A percentile compares a stretch with the other conserved stretches of the same genome.
Evolutionary conservation across 2,797 vertebrate genomes (phyloP).

Genomic region (Hippoglossus hippoglossus): DNA sequence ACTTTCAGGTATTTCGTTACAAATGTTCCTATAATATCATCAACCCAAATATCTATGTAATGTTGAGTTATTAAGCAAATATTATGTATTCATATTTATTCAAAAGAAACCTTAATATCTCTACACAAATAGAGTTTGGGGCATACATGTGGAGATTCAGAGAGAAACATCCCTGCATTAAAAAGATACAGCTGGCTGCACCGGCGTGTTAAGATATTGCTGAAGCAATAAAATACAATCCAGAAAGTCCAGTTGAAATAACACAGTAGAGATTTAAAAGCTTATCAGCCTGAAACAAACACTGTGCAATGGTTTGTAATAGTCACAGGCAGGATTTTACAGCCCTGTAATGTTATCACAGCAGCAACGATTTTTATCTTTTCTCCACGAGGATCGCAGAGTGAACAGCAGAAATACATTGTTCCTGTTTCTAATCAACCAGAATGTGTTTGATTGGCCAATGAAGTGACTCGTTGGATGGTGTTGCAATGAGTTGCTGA

Average conservation of each 20-base stretch:
- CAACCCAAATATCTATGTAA: neutral
- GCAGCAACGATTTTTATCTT: neutral
- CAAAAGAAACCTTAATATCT: neutral
- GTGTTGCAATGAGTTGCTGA: neutral
- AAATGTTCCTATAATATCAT: neutral
- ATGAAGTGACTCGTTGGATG: too few species aligned
- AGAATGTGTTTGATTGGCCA: neutral
- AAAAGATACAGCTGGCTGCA: neutral
- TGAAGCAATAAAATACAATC: conserved; percentile 1
- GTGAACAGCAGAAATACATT: too few species aligned
- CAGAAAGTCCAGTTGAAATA: conserved; percentile 1
- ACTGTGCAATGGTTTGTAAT: neutral
- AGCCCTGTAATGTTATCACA: neutral
- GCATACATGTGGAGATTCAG: neutral
- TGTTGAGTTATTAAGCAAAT: neutral
- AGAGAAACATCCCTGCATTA: too few species aligned
- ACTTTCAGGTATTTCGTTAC: neutral
- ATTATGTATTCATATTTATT: neutral
- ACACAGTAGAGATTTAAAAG: neutral
- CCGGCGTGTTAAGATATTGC: neutral
- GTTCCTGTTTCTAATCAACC: neutral
- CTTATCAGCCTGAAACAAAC: neutral
- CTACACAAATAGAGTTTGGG: neutral
- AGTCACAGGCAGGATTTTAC: neutral
- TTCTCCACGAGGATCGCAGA: too few species aligned